These are phyloP conservation scores for Trachelus troglodyta DNA, from an alignment of 2,888 invertebrate species.

Conservation along the genomic window DNA sequence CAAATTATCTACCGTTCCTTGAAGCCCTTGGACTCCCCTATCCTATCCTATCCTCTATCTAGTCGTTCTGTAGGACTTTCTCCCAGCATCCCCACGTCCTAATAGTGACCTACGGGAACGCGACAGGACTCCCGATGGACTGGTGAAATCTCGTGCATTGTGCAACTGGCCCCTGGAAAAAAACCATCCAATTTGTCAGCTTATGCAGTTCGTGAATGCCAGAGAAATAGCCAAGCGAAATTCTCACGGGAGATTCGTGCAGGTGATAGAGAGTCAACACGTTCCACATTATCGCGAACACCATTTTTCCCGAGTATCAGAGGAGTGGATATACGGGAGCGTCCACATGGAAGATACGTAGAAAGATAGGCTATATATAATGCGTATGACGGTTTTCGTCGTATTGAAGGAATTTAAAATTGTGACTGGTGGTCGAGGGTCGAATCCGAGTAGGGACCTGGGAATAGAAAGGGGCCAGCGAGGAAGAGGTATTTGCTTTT, in stretches of 20 bases:
- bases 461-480: neutral
- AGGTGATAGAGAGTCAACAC: neutral
- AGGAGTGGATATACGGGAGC: neutral
- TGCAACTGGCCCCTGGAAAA: slow-evolving; percentile 32
- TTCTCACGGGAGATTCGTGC: neutral
- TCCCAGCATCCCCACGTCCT: slow-evolving; percentile 31
- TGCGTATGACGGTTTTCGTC: neutral
- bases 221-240: neutral
- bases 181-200: slow-evolving; percentile 47
- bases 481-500: slow-evolving; percentile 36
- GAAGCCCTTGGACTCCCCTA: slow-evolving; percentile 23
- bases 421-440: neutral
- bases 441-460: neutral
- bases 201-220: neutral
- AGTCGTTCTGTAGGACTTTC: slow-evolving; percentile 35
- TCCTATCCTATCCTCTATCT: slow-evolving; percentile 32
- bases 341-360: neutral
- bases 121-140: slow-evolving; percentile 53
- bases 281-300: neutral
- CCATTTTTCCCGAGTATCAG: neutral
- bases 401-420: neutral
- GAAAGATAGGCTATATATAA: neutral
- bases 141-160: slow-evolving; percentile 55
- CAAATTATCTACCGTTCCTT: slow-evolving; percentile 54
- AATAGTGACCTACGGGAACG: slow-evolving; percentile 54